Percentiles rank a stretch among this genome's conserved stretches.
phyloP scores from a whole-genome alignment of 2,888 invertebrate genomes.

The Andrena flavipes region DNA sequence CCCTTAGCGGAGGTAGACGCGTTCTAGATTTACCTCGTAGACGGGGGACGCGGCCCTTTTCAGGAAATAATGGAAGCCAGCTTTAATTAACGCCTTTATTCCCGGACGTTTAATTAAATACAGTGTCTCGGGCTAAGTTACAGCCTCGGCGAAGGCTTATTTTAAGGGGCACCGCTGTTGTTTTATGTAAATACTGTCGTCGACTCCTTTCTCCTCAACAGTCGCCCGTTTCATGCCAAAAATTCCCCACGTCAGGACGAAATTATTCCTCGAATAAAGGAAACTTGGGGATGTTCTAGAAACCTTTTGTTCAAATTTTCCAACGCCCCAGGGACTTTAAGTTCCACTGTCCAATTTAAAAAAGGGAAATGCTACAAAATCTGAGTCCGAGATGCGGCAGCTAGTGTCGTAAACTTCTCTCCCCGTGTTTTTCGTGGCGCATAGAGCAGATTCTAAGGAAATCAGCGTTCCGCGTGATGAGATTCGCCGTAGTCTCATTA shows the following conservation, averaged over 20 bases:
- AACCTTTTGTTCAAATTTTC: too few species aligned
- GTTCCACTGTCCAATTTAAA: too few species aligned
- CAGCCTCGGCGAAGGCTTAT: slow-evolving; percentile 20
- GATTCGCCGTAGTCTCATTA: slow-evolving; percentile 30
- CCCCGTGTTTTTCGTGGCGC: too few species aligned
- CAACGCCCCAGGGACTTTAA: too few species aligned
- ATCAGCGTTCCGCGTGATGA: slow-evolving; percentile 18
- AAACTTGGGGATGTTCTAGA: too few species aligned
- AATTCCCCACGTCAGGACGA: too few species aligned
- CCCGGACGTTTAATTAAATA: slow-evolving; percentile 55
- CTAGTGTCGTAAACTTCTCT: too few species aligned
- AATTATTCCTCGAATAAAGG: too few species aligned
- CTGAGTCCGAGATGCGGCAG: too few species aligned
- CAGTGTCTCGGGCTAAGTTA: slow-evolving; percentile 40
- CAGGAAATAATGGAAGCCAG: slow-evolving; percentile 35
- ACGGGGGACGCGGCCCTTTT: slow-evolving; percentile 7
- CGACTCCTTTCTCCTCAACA: too few species aligned
- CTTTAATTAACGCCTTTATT: slow-evolving; percentile 59
- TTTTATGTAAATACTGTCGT: slow-evolving; percentile 40
- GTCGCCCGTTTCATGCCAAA: too few species aligned
- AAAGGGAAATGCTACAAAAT: too few species aligned
- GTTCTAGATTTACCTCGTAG: slow-evolving; percentile 30
- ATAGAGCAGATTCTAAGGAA: neutral
- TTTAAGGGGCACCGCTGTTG: slow-evolving; percentile 21
- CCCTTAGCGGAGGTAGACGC: slow-evolving; percentile 15